phyloP scores from a whole-genome alignment of 2,113 vertebrate species.

The Melanocharis versteri region DNA sequence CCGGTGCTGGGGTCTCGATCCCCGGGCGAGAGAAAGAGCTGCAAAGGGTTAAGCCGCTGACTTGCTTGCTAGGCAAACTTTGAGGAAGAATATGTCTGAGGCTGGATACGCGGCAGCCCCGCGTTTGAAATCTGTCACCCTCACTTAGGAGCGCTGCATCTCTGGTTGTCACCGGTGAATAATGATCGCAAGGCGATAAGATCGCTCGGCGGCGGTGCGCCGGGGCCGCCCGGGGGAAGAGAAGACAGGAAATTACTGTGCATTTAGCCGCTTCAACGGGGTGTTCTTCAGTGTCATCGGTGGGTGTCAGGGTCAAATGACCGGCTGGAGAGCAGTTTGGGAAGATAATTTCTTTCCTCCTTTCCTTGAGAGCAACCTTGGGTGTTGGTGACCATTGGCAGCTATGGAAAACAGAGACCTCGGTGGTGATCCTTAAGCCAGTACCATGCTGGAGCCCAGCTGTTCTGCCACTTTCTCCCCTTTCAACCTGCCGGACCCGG shows the following conservation, averaged over 20 bases:
- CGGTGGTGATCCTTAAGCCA: slow-evolving; percentile 70
- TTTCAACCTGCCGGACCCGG: slow-evolving; percentile 74
- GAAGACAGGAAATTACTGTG: slow-evolving; percentile 12
- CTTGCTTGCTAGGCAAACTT: slow-evolving; percentile 50
- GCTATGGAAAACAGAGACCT: slow-evolving; percentile 70
- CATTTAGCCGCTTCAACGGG: not conserved
- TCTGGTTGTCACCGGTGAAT: slow-evolving; percentile 33
- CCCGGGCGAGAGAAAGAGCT: not conserved
- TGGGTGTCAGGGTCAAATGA: slow-evolving; percentile 26
- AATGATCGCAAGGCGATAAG: slow-evolving; percentile 27
- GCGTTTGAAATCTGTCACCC: slow-evolving; percentile 55
- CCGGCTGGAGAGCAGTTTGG: not conserved
- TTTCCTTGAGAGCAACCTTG: not conserved
- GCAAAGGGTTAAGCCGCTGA: slow-evolving; percentile 71
- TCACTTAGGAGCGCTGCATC: slow-evolving; percentile 32
- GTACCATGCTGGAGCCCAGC: slow-evolving; percentile 71
- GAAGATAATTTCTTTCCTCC: not conserved
- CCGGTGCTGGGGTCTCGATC: not conserved
- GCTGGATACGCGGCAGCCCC: slow-evolving; percentile 23
- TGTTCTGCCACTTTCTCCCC: slow-evolving; percentile 50
- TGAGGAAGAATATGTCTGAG: not conserved
- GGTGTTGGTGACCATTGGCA: slow-evolving; percentile 37
- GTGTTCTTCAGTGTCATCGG: slow-evolving; percentile 9
- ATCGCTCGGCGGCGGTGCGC: slow-evolving; percentile 15
- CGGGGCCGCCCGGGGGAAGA: not conserved